Base-by-base conservation (phyloP, 2,797 vertebrate species). In the Ctenopoma multispine region DNA sequence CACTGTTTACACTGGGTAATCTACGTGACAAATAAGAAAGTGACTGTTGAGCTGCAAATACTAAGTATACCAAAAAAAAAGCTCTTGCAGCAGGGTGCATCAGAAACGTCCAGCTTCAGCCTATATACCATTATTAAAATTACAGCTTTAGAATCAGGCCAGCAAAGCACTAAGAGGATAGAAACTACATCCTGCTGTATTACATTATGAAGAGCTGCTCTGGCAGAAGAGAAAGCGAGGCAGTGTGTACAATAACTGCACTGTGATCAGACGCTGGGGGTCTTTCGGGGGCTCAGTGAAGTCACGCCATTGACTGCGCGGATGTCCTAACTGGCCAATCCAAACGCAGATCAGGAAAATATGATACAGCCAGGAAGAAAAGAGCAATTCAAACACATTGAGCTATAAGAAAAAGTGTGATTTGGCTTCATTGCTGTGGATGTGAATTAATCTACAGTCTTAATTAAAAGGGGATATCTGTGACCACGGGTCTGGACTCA, bases 151-250 rank as follows among this genome's bases (percentile, higher is more conserved):
- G 49, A 84, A 70, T 67, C 63, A 72, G 49, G 73, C 74, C 84
- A 81, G 68, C 61, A 73, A 70, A 84, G 74, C 78, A 74, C 68
- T 89, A 82, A 90, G 81, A 82, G 75, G 64, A 86, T 69, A 80
- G 74, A 62, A 84, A 68, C 69, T 58, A 23, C 8, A 41, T 68
- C 72, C 54, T 27, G 41, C 49, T 73, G 69, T 67, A 66, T 75
- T 69, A 58, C 80, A 85, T 68, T 77, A 66, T 56, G 68, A 75
- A 41, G 50, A 80, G 64, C 43, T 47, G 63, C 67, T 47, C 57
- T 63, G 66, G 56, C 53, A 71, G 72, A 74, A 69, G 68, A 86
- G 63, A 76, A 81, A 84, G 70, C 27, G 54, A 80, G 66, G 71
- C 21, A 40, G 59, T 7, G 63, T 68, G 43, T 36, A 85, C 75